Percentiles rank a stretch among this genome's conserved stretches.
Evolutionary conservation across 2,797 vertebrate species (phyloP).

Genomic region (Protonibea diacanthus): DNA sequence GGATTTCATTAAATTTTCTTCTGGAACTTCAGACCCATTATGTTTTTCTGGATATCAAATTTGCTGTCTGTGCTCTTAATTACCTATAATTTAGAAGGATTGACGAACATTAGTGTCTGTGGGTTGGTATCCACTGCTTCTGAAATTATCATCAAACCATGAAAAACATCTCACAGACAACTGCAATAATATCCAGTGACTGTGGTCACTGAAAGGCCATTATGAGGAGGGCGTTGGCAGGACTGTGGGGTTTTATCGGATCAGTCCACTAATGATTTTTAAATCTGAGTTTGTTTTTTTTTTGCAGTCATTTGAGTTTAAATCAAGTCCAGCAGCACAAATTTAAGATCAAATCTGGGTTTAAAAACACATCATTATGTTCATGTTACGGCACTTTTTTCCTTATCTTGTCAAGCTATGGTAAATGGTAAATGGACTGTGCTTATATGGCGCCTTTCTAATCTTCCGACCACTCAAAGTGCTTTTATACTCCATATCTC

Average conservation of each 20-base stretch:
- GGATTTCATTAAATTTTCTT: neutral
- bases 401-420: too few relatives aligned
- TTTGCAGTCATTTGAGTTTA: neutral
- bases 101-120: neutral
- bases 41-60: slow-evolving; percentile 1
- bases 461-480: too few relatives aligned
- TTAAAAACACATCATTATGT: neutral
- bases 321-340: neutral
- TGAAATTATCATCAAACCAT: slow-evolving; percentile 1
- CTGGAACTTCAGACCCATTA: neutral
- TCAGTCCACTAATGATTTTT: slow-evolving; percentile 23
- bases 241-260: slow-evolving; percentile 7
- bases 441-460: too few relatives aligned
- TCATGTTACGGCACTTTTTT: neutral
- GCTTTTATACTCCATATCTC: too few relatives aligned
- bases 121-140: neutral
- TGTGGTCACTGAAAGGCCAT: slow-evolving; percentile 50
- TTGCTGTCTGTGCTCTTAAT: neutral
- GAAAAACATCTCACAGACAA: slow-evolving; percentile 7
- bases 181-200: neutral
- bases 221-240: slow-evolving; percentile 20
- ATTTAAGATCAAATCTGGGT: neutral
- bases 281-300: neutral
- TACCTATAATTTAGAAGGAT: neutral
- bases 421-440: too few relatives aligned